Base-by-base conservation (phyloP, 2,113 vertebrate species). In the Cochlearius cochlearius region DNA sequence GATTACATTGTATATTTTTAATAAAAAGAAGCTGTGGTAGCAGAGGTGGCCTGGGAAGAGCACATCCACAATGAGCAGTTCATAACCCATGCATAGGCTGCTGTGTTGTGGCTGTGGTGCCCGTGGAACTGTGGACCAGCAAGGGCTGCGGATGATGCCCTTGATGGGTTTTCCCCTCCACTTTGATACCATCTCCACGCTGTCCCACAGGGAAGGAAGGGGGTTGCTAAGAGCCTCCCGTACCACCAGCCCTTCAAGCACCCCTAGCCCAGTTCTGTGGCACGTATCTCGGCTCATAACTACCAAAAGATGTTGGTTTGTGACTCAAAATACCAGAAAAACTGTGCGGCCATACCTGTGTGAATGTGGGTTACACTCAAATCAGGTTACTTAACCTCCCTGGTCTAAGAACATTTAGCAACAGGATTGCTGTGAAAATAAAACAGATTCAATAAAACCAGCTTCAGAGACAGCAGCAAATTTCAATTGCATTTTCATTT, bases 81-180 rank as follows among this genome's bases (percentile, higher is more conserved):
- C 15, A 7, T 2, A 32, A 60, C 7, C 29, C 36, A 5, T 0
- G 3, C 27, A 4, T 0, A 21, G 68, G 63, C 59, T 62, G 41
- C 38, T 10, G 53, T 9, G 38, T 12, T 4, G 20, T 11, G 62
- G 16, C 58, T 75, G 17, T 5, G 11, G 26, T 55, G 26, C 26
- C 11, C 3, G 4, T 9, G 39, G 38, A 64, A 66, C 39, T 68
- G 38, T 10, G 58, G 39, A 47, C 14, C 49, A 86, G 23, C 32
- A 66, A 32, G 10, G 20, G 4, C 47, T 59, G 49, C 52, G 27
- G 29, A 36, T 23, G 32, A 4, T 55, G 23, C 34, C 16, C 43
- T 63, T 2, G 0, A 0, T 9, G 15, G n/a, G 7, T 36, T 66
- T 86, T n/a, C 8, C 5, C 18, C 32, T 63, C 36, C 25, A n/a